These are phyloP conservation scores for Lepus timidus DNA, from an alignment of 2,113 vertebrate species.

Conservation along the genomic window DNA sequence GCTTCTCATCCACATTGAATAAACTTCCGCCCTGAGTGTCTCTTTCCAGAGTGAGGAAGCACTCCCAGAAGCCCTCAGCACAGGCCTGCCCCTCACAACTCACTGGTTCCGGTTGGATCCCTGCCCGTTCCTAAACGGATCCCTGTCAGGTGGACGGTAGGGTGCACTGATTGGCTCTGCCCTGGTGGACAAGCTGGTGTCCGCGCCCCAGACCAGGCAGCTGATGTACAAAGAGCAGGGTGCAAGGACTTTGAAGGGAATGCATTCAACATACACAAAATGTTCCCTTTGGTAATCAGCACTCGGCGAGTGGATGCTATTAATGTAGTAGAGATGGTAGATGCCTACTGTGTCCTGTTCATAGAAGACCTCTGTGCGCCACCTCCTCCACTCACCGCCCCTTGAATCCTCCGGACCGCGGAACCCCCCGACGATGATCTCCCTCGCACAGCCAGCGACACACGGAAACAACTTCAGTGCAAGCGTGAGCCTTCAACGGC, in stretches of 20 bases:
- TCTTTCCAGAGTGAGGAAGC: not conserved
- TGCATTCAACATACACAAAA: not conserved
- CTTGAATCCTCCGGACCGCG: not conserved
- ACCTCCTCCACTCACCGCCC: not conserved
- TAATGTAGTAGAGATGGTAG: not conserved
- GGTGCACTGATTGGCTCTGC: not conserved
- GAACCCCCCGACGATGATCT: not conserved
- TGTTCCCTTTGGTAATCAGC: not conserved
- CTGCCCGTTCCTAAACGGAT: not conserved
- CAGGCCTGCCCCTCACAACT: not conserved
- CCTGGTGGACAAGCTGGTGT: not conserved
- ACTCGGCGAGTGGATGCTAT: not conserved
- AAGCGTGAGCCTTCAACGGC: not conserved
- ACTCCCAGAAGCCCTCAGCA: not conserved
- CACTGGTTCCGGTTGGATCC: not conserved
- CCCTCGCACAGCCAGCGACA: not conserved
- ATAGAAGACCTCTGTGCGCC: not conserved
- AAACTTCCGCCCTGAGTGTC: not conserved
- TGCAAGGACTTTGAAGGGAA: not conserved
- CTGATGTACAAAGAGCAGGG: not conserved
- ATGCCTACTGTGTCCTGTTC: not conserved
- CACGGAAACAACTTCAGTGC: not conserved
- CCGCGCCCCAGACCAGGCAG: not conserved
- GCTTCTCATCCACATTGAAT: not conserved
- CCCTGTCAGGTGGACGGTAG: not conserved